Base-by-base conservation (phyloP, 2,113 vertebrate genomes). In the Cryptotis parvus region DNA sequence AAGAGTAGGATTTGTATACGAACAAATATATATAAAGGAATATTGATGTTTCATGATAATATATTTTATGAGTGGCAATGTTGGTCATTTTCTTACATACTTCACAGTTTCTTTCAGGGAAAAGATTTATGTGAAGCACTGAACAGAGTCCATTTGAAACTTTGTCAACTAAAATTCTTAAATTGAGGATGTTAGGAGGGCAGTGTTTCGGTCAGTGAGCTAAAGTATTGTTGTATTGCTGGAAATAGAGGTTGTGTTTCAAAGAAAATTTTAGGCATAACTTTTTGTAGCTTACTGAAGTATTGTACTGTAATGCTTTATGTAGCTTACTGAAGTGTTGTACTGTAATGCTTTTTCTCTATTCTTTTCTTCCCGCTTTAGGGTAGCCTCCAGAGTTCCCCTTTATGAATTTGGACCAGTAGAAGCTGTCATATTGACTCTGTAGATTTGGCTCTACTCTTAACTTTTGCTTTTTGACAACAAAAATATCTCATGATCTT, bases 381-480 rank as follows among this genome's bases (percentile, higher is more conserved):
- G 95, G 95, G 96, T 94, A 94, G 84, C 92, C 95, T 97, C 95
- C 94, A 97, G 96, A 94, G 93, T 93, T 81, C 90, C 94, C 95
- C 86, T 92, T 96, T 94, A 92, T 27, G 79, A 96, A 94, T 95
- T 93, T 78, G 96, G 94, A 97, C 89, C 94, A 81, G 94, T 97
- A 96, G 95, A 97, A 95, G 94, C 95, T 97, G 91, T 97, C 96
- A 94, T 97, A 96, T 94, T 96, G 95, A 94, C 94, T 96, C 95
- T 95, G 91, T 94, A 94, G 95, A 91, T 85, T 89, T 96, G 85
- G 92, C 96, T 97, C 95, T 96, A 94, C 95, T 96, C 88, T 97
- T 97, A 96, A 94, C 96, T 97, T 96, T 97, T 45, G 55, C 96
- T 96, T 96, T 97, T 96, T 96, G 70, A 94, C 90, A 94, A 94